Conservation (phyloP, 2,888 invertebrate species). For the Torymus auratus region DNA sequence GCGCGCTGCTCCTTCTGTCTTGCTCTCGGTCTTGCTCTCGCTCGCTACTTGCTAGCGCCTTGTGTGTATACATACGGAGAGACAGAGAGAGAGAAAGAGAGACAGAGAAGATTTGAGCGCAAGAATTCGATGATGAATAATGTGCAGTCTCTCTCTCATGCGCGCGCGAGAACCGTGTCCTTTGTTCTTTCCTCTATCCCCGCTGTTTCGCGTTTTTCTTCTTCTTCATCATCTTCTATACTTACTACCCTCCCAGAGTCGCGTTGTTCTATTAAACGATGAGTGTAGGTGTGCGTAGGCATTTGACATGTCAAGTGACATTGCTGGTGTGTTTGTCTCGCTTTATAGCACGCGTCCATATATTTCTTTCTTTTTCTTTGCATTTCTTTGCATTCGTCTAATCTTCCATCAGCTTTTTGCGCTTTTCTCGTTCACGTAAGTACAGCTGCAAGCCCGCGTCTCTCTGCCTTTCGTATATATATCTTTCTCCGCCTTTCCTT, state of each 20-base stretch:
- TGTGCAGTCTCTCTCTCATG: not conserved
- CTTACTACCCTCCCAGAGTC: not conserved
- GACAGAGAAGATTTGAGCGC: too few relatives aligned
- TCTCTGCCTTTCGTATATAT: not conserved
- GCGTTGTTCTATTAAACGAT: not conserved
- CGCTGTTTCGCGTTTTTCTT: not conserved
- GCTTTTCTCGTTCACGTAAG: too few relatives aligned
- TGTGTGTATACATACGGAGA: too few relatives aligned
- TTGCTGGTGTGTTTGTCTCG: not conserved
- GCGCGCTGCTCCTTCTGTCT: not conserved
- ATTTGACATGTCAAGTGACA: not conserved
- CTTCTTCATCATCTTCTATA: not conserved
- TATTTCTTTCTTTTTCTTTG: conserved; percentile 5
- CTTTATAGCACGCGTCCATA: too few relatives aligned
- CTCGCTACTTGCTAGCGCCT: not conserved
- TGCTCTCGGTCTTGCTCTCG: not conserved
- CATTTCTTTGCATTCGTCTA: too few relatives aligned
- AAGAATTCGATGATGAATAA: too few relatives aligned
- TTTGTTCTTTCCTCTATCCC: not conserved
- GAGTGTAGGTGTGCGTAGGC: not conserved
- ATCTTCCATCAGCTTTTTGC: too few relatives aligned
- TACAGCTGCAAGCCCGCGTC: not conserved
- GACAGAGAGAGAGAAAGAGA: too few relatives aligned
- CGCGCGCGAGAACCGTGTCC: too few relatives aligned
- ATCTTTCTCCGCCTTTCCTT: not conserved